Conservation (phyloP, 2,888 invertebrate species). For the Tyria jacobaeae region DNA sequence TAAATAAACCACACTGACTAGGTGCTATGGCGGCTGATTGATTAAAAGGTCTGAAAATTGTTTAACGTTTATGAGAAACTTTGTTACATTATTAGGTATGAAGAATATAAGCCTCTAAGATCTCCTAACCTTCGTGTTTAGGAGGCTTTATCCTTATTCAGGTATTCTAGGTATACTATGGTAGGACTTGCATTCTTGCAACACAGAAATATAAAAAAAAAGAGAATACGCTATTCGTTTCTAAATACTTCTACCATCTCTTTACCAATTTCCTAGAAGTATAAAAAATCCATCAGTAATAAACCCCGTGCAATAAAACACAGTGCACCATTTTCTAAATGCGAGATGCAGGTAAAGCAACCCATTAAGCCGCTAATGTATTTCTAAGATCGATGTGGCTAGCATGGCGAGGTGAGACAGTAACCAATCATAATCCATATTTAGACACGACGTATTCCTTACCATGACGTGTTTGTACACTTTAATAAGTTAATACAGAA, state of each 20-base stretch:
- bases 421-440: slow-evolving; percentile 52
- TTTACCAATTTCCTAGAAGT: not conserved
- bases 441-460: slow-evolving; percentile 25
- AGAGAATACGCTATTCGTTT: not conserved
- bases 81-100: no score
- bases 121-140: no score
- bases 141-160: no score
- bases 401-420: slow-evolving; percentile 23
- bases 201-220: no score
- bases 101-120: no score
- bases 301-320: slow-evolving; percentile 1
- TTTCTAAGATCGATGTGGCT: slow-evolving; percentile 51
- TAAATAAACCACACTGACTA: no score
- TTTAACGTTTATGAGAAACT: no score
- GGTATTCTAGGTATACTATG: no score
- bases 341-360: slow-evolving; percentile 49
- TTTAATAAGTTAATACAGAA: not conserved
- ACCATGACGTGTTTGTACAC: not conserved
- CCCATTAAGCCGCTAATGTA: slow-evolving; percentile 52
- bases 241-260: not conserved
- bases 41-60: no score
- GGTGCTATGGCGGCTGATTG: no score
- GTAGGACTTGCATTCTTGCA: slow-evolving; percentile 20
- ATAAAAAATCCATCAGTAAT: not conserved
- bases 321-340: slow-evolving; percentile 23